A percentile compares a stretch with the other conserved stretches of the same genome.
These are phyloP conservation scores for Diacarnus erythraeanus DNA, from an alignment of 37 sponge, comb jelly and placozoan species.

Conservation along the genomic window DNA sequence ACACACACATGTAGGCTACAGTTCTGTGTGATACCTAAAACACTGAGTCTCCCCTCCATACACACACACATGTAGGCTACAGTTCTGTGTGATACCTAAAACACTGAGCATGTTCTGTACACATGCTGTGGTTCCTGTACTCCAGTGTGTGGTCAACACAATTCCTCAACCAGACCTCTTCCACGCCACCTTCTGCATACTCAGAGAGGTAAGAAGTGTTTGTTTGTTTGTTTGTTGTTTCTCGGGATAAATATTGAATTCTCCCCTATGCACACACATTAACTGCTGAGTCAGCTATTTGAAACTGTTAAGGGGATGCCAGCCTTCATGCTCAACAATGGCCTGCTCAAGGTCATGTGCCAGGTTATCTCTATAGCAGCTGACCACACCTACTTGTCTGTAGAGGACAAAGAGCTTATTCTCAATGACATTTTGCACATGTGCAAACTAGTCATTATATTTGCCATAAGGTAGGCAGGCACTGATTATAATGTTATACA, in stretches of 20 bases:
- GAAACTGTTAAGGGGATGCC: constrained; percentile 61
- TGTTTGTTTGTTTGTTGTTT: background rate
- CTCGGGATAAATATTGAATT: background rate
- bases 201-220: constrained; percentile 50
- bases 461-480: constrained; percentile 57
- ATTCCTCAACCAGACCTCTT: constrained; percentile 51
- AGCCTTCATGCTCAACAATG: constrained; percentile 60
- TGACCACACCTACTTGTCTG: constrained; percentile 47
- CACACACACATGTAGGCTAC: background rate
- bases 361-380: constrained; percentile 52
- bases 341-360: constrained; percentile 66
- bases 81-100: constrained; percentile 18
- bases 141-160: constrained; percentile 53
- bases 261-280: background rate
- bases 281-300: constrained; percentile 46
- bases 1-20: no score
- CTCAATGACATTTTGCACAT: constrained; percentile 49
- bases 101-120: constrained; percentile 50
- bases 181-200: constrained; percentile 51
- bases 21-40: no score
- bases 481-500: no score
- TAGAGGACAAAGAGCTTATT: constrained; percentile 46
- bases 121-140: constrained; percentile 61
- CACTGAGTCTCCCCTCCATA: background rate
- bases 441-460: constrained; percentile 62